These are phyloP conservation scores for Riparia riparia DNA, from an alignment of 2,113 vertebrate genomes.

Conservation along the genomic window DNA sequence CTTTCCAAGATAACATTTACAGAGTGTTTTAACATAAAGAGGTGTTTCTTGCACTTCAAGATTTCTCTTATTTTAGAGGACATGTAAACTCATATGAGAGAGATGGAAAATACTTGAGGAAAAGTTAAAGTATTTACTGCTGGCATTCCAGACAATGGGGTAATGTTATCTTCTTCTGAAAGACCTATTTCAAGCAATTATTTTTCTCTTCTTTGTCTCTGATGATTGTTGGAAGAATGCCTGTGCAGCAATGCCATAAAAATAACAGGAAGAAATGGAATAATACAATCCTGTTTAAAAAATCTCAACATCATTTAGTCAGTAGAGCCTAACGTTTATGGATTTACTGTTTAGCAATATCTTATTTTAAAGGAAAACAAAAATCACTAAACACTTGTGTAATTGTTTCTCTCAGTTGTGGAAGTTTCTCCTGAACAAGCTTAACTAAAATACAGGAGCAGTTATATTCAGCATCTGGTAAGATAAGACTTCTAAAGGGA, in stretches of 20 bases:
- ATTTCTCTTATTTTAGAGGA: background rate
- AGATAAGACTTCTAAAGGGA: background rate
- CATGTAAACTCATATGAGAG: background rate
- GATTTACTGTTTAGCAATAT: background rate
- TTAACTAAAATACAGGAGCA: background rate
- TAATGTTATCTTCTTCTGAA: background rate
- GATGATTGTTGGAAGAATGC: background rate
- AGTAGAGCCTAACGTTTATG: background rate
- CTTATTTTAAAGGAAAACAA: background rate
- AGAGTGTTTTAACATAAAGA: background rate
- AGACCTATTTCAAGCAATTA: background rate
- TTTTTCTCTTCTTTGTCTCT: background rate
- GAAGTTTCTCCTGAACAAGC: background rate
- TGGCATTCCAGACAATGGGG: background rate
- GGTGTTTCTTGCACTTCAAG: background rate
- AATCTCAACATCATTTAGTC: background rate
- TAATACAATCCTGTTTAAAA: background rate
- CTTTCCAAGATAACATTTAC: background rate
- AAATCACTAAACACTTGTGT: background rate
- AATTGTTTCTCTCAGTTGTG: background rate
- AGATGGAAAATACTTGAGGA: background rate
- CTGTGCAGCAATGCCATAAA: background rate
- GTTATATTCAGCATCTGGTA: background rate
- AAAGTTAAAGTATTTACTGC: background rate
- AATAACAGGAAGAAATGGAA: background rate